phyloP scores from a whole-genome alignment of 1,140 invertebrate genomes.

The Fopius arisanus region DNA sequence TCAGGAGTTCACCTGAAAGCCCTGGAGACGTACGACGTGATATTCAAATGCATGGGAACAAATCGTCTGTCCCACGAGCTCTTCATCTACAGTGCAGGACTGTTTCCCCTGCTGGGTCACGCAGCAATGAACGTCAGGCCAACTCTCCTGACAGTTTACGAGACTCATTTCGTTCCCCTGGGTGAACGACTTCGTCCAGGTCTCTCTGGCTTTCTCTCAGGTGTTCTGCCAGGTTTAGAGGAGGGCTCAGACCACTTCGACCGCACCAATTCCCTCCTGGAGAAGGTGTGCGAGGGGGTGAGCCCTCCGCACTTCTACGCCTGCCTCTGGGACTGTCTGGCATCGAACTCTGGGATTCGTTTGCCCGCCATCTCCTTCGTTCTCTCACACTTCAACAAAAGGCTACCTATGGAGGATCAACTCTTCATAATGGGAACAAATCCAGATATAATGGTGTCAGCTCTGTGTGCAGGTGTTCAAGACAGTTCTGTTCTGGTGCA shows the following conservation, averaged over 20 bases:
- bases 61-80: conserved; percentile 83
- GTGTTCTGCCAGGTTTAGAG: conserved; percentile 86
- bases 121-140: conserved; percentile 92
- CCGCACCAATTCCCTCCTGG: conserved; percentile 79
- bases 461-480: conserved; percentile 78
- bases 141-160: conserved; percentile 85
- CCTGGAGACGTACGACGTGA: conserved; percentile 92
- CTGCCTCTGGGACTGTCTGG: conserved; percentile 88
- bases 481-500: conserved; percentile 87
- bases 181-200: conserved; percentile 82
- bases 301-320: conserved; percentile 84
- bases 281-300: conserved; percentile 83
- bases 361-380: conserved; percentile 86
- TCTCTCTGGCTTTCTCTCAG: conserved; percentile 86
- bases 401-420: conserved; percentile 84
- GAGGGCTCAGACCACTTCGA: conserved; percentile 92
- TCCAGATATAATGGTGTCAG: conserved; percentile 82
- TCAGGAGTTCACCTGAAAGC: conserved; percentile 93
- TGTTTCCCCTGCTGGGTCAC: conserved; percentile 90
- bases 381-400: conserved; percentile 84
- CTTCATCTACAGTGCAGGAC: conserved; percentile 86
- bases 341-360: conserved; percentile 83
- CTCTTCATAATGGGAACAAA: conserved; percentile 86
- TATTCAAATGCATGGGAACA: conserved; percentile 90
- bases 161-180: conserved; percentile 90